Evolutionary conservation across 2,113 vertebrate species (phyloP).

Genomic region (Hiodon tergisus): DNA sequence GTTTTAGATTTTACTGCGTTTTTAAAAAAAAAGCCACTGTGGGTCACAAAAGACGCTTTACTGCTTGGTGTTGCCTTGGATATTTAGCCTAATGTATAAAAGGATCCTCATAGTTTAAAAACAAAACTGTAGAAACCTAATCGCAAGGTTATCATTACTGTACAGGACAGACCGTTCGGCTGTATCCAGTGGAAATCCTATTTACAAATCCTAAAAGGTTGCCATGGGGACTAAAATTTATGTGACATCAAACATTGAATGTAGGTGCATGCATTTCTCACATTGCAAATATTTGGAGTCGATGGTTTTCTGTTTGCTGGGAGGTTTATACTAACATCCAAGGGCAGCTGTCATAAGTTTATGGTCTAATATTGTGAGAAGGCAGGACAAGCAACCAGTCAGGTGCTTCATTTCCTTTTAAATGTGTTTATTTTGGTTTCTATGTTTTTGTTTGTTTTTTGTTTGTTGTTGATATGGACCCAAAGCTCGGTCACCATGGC

Average conservation of each 20-base stretch:
- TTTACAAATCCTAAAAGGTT: conserved; percentile 47
- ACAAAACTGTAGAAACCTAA: conserved; percentile 28
- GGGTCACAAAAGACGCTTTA: no score
- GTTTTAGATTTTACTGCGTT: no score
- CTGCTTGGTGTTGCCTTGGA: no score
- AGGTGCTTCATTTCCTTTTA: neutral
- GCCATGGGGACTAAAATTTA: conserved; percentile 61
- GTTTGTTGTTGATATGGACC: no score
- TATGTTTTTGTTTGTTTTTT: neutral
- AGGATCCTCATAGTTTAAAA: no score
- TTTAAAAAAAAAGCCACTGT: no score
- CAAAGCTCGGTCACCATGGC: neutral
- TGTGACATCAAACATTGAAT: conserved; percentile 65
- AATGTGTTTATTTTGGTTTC: no score
- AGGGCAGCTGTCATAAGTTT: conserved; percentile 23
- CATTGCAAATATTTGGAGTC: conserved; percentile 27
- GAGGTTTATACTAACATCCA: conserved; percentile 49
- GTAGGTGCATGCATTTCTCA: conserved; percentile 48
- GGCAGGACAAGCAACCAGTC: neutral
- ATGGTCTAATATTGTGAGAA: neutral
- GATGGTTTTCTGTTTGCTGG: conserved; percentile 36
- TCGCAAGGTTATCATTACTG: conserved; percentile 11
- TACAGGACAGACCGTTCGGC: conserved; percentile 25
- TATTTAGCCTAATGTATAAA: no score
- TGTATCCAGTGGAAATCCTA: conserved; percentile 32